These are phyloP conservation scores for Bombus pascuorum DNA, from an alignment of 1,140 invertebrate species.

Conservation along the genomic window DNA sequence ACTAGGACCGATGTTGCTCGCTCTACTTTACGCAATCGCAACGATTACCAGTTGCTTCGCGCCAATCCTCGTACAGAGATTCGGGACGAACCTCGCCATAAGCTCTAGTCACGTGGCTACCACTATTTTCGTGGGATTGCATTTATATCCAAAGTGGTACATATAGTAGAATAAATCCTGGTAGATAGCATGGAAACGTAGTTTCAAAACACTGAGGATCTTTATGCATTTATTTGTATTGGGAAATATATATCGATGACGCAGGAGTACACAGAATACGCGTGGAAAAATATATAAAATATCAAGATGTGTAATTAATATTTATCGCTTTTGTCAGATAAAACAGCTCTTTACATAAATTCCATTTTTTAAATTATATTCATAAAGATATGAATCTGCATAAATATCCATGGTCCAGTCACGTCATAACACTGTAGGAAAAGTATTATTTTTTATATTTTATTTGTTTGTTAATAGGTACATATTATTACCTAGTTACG, in stretches of 20 bases:
- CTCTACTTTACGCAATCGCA: slow-evolving; percentile 83
- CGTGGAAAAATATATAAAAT: too few species aligned
- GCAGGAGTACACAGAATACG: too few species aligned
- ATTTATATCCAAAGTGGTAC: slow-evolving; percentile 85
- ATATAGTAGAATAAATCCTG: slow-evolving; percentile 48
- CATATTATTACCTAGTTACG: slow-evolving; percentile 84
- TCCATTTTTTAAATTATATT: too few species aligned
- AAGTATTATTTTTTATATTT: neutral
- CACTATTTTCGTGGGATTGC: slow-evolving; percentile 83
- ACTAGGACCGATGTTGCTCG: slow-evolving; percentile 83
- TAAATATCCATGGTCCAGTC: too few species aligned
- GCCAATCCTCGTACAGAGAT: slow-evolving; percentile 82
- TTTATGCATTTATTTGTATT: too few species aligned
- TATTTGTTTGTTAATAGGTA: slow-evolving; percentile 72
- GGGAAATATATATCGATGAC: too few species aligned
- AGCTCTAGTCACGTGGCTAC: slow-evolving; percentile 81
- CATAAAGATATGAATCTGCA: too few species aligned
- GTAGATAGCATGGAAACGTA: too few species aligned
- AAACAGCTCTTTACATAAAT: neutral
- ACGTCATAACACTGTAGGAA: too few species aligned
- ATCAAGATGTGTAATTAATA: too few species aligned
- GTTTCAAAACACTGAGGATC: too few species aligned
- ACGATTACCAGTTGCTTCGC: slow-evolving; percentile 83
- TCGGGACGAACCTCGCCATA: slow-evolving; percentile 83
- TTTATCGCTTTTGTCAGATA: slow-evolving; percentile 50